Percentiles rank a stretch among this genome's conserved stretches.
Conservation (phyloP, 2,797 vertebrate species). For the Poeciliopsis turneri region DNA sequence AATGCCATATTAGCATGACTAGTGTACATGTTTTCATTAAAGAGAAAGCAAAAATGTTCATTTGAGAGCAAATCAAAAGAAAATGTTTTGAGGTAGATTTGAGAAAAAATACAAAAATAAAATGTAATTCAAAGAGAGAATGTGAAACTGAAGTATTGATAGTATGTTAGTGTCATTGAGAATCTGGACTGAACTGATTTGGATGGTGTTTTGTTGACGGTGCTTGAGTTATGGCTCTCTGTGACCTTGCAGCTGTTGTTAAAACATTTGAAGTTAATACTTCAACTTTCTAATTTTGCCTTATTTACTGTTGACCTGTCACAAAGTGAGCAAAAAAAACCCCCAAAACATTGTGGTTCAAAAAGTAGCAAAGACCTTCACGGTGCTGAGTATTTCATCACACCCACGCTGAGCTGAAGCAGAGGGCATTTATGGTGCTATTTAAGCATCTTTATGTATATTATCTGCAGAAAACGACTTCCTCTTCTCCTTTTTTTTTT, state of each 20-base stretch:
- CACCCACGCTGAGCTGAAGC: background rate
- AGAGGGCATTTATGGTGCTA: background rate
- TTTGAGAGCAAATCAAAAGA: too few species aligned
- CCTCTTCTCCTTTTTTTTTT: background rate
- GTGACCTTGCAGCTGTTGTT: background rate
- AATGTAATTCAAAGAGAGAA: too few species aligned
- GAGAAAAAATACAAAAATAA: too few species aligned
- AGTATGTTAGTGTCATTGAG: background rate
- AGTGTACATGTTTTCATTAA: too few species aligned
- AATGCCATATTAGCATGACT: too few species aligned
- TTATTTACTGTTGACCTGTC: background rate
- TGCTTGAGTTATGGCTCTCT: background rate
- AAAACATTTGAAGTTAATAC: background rate
- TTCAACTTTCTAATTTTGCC: background rate
- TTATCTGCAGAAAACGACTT: constrained; percentile 9
- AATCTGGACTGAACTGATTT: background rate
- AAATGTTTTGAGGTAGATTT: too few species aligned
- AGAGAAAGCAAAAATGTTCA: too few species aligned
- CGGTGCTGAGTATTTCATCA: background rate
- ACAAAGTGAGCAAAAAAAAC: background rate
- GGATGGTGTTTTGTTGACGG: background rate
- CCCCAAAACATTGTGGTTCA: background rate
- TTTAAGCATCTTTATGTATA: constrained; percentile 5
- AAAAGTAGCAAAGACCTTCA: background rate
- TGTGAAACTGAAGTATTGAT: too few species aligned